A percentile compares a stretch with the other conserved stretches of the same genome.
Evolutionary conservation across 2,888 invertebrate genomes (phyloP).

Genomic region (Ophion costatus): DNA sequence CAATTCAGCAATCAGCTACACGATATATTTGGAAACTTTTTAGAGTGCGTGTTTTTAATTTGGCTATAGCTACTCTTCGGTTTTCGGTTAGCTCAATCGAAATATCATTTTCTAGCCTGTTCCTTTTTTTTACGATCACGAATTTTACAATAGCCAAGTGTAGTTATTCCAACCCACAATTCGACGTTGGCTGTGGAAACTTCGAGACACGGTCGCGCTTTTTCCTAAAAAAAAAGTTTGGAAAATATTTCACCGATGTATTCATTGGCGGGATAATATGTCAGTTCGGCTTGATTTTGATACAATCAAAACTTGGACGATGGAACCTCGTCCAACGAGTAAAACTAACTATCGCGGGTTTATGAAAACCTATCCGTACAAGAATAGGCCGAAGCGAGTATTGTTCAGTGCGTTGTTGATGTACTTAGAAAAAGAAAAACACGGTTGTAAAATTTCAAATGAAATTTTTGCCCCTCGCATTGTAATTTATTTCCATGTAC

Average conservation of each 20-base stretch:
- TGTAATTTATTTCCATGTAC: conserved; percentile 9
- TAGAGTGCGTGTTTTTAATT: too few species aligned
- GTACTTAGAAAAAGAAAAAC: conserved; percentile 37
- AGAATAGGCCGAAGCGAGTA: not conserved
- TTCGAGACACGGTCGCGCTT: too few species aligned
- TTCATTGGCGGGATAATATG: conserved; percentile 67
- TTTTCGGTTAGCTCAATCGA: too few species aligned
- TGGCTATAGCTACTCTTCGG: too few species aligned
- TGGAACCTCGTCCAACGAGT: conserved; percentile 63
- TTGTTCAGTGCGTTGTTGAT: conserved; percentile 26
- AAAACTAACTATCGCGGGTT: conserved; percentile 65
- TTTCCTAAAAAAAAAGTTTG: too few species aligned
- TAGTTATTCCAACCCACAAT: too few species aligned
- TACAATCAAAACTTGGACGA: conserved; percentile 52
- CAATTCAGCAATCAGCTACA: too few species aligned
- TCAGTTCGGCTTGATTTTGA: conserved; percentile 70
- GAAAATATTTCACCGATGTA: conserved; percentile 1
- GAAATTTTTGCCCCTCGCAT: conserved; percentile 28
- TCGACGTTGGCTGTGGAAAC: too few species aligned
- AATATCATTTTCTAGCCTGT: too few species aligned
- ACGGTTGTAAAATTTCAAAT: conserved; percentile 31
- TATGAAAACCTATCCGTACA: conserved; percentile 26
- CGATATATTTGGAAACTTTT: too few species aligned
- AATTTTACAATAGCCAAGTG: too few species aligned
- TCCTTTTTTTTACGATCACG: too few species aligned